These are phyloP conservation scores for Oryzias sinensis DNA, from an alignment of 2,797 vertebrate species.

Conservation along the genomic window DNA sequence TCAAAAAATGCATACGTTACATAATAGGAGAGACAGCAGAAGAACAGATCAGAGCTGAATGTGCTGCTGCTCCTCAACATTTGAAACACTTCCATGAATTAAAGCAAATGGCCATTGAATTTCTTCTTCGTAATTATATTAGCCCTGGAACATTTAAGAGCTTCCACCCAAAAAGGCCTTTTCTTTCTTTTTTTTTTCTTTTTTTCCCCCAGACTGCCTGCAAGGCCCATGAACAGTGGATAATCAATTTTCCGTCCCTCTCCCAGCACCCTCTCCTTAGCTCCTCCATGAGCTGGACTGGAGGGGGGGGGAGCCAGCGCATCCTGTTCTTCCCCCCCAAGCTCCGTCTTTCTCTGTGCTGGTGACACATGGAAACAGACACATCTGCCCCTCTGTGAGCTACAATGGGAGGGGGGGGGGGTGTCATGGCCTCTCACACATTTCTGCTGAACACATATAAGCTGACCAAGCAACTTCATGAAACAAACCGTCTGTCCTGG, in stretches of 20 bases:
- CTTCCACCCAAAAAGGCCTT: conserved; percentile 50
- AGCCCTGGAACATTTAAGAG: conserved; percentile 55
- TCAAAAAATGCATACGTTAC: conserved; percentile 44
- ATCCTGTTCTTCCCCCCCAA: conserved; percentile 46
- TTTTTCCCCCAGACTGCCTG: conserved; percentile 33
- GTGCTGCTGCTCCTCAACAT: conserved; percentile 46
- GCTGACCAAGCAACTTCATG: conserved; percentile 46
- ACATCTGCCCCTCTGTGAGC: conserved; percentile 47
- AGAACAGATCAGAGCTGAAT: conserved; percentile 38
- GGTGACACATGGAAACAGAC: conserved; percentile 41
- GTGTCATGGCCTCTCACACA: conserved; percentile 44
- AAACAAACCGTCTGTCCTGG: conserved; percentile 21
- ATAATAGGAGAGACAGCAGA: conserved; percentile 42
- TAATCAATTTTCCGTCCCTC: conserved; percentile 66
- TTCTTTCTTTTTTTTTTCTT: conserved; percentile 37
- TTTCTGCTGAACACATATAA: conserved; percentile 49
- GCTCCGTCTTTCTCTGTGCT: conserved; percentile 31
- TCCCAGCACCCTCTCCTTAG: conserved; percentile 43
- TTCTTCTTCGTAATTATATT: conserved; percentile 62
- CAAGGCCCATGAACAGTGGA: conserved; percentile 55
- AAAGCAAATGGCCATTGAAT: conserved; percentile 40
- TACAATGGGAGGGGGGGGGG: conserved; percentile 61
- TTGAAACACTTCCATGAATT: conserved; percentile 38
- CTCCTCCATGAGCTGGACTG: conserved; percentile 32
- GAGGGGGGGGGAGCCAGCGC: conserved; percentile 6